Evolutionary conservation across 2,888 invertebrate genomes (phyloP), one percentile per base, ranked within the genome.

Genomic region (Prionchulus punctatus): DNA sequence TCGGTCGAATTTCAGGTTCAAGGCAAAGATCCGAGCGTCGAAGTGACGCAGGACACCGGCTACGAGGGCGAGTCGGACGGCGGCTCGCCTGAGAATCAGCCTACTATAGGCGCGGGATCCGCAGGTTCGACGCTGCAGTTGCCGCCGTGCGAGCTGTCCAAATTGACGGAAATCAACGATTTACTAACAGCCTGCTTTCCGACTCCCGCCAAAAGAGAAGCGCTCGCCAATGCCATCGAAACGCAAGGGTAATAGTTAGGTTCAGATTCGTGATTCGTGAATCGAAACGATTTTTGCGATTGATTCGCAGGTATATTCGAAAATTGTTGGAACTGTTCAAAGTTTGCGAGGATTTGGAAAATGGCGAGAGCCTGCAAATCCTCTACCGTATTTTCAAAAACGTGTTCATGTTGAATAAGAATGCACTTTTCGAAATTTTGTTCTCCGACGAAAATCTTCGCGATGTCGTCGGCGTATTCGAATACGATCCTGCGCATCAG

Each of bases 361-460:
- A 92, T 72, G 82, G 84, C 62, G 87, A 90, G 72, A 90, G 91
- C 51, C 79, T 99, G 62, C 92, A 91, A 77, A 71, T 89, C 76
- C 79, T 96, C 18, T 96, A 89, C 71, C 90, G 94, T 74, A 96
- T 99, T 72, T 91, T 98, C 72, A 94, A 94, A 77, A 92, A 90
- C 76, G 86, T 98, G 75, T 98, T 99, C 76, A 81, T 96, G 72
- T 80, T 99, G 65, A 99, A 99, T 75, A 92, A 92, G 75, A 94
- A 89, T 72, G 85, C 87, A 57, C 79, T 96, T 53, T 92, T 94
- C 75, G 96, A 94, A 75, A 87, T 92, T 65, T 87, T 96, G 87
- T 92, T 96, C 60, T 66, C 65, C 70, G 79, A 92, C 69, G 91
- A 92, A 71, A 84, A 85, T 65, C 91, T 94, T 73, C 90, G 92